Evolutionary conservation across 2,113 vertebrate species (phyloP).

Genomic region (Lucifuga dentata): DNA sequence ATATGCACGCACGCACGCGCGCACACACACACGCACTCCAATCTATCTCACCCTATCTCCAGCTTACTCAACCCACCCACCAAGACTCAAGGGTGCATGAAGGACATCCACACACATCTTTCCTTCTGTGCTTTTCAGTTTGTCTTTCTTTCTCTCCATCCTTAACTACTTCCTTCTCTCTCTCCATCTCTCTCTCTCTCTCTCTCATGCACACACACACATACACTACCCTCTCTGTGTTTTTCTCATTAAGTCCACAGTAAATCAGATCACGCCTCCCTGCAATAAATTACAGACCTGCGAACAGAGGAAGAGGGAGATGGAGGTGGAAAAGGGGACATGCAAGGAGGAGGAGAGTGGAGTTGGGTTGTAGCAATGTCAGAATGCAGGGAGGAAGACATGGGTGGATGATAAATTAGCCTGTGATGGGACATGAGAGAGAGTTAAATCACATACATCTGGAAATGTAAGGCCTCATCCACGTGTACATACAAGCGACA

Average conservation of each 20-base stretch:
- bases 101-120: slow-evolving; percentile 57
- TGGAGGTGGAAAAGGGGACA: not conserved
- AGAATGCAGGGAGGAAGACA: slow-evolving; percentile 28
- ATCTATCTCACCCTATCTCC: slow-evolving; percentile 33
- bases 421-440: slow-evolving; percentile 40
- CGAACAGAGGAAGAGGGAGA: slow-evolving; percentile 34
- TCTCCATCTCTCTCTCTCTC: not conserved
- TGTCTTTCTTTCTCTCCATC: slow-evolving; percentile 34
- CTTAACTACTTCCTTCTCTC: slow-evolving; percentile 23
- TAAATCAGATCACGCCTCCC: slow-evolving; percentile 72
- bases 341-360: slow-evolving; percentile 31
- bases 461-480: slow-evolving; percentile 1
- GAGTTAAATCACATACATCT: slow-evolving; percentile 48
- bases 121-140: slow-evolving; percentile 28
- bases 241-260: slow-evolving; percentile 63
- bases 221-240: slow-evolving; percentile 33
- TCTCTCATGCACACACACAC: not conserved
- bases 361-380: slow-evolving; percentile 41
- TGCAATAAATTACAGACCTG: slow-evolving; percentile 66
- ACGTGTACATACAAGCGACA: slow-evolving; percentile 30
- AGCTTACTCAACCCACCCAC: slow-evolving; percentile 54
- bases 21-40: not conserved
- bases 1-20: slow-evolving; percentile 5
- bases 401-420: slow-evolving; percentile 44
- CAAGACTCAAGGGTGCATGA: slow-evolving; percentile 67